phyloP scores from a whole-genome alignment of 2,113 vertebrate species.

The Phyllopteryx taeniolatus region DNA sequence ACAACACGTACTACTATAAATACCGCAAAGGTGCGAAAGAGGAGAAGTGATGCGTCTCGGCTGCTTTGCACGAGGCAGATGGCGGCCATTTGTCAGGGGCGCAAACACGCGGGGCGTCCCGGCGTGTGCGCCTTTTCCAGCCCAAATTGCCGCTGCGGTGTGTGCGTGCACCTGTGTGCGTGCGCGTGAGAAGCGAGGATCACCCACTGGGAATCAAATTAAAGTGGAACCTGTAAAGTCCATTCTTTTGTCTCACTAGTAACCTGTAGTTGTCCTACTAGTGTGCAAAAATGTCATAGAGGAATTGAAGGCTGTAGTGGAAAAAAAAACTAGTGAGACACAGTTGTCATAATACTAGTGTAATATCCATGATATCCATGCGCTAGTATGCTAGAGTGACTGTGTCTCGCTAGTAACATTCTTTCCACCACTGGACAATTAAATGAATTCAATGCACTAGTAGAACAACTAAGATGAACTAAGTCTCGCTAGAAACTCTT shows the following conservation, averaged over 20 bases:
- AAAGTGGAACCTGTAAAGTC: not conserved
- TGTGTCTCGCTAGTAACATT: too few relatives aligned
- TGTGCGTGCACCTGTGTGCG: conserved; percentile 20
- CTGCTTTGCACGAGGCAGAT: conserved; percentile 37
- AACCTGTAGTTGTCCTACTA: too few relatives aligned
- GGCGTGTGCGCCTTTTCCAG: conserved; percentile 7
- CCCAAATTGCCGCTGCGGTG: conserved; percentile 15
- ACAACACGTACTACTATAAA: not conserved
- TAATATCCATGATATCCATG: too few relatives aligned
- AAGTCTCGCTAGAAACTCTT: too few relatives aligned
- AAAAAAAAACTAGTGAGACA: not conserved
- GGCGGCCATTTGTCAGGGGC: conserved; percentile 37
- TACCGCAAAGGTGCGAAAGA: conserved; percentile 6
- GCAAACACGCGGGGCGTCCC: conserved; percentile 21
- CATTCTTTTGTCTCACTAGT: not conserved
- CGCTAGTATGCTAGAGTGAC: too few relatives aligned
- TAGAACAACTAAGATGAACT: too few relatives aligned
- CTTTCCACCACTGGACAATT: too few relatives aligned
- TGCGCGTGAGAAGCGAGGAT: not conserved
- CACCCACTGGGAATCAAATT: not conserved
- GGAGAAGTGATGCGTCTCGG: conserved; percentile 29
- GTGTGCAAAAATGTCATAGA: too few relatives aligned
- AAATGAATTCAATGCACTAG: too few relatives aligned
- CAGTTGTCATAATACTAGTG: too few relatives aligned
- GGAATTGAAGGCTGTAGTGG: too few relatives aligned